Conservation (phyloP, 1,140 invertebrate genomes). For the Ctenoplectra terminalis region DNA sequence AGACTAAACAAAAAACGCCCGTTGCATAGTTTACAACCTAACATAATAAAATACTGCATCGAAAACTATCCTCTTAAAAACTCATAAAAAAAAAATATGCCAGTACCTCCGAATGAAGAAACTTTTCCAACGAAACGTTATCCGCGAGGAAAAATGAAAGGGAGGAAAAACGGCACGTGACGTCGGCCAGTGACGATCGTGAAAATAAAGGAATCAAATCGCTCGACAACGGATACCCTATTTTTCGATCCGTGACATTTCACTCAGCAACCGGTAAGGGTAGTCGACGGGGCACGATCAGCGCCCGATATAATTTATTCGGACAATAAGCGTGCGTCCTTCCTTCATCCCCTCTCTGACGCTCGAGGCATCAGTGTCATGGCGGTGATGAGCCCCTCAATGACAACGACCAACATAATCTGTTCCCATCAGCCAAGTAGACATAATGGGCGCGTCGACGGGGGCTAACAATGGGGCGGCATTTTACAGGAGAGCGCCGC, state of each 20-base stretch:
- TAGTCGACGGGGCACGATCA: conserved; percentile 30
- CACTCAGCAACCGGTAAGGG: conserved; percentile 33
- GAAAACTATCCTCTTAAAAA: background rate
- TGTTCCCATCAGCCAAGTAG: conserved; percentile 80
- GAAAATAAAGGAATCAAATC: conserved; percentile 54
- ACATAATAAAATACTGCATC: too few relatives aligned
- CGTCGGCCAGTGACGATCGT: conserved; percentile 3
- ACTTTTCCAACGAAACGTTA: background rate
- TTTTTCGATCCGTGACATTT: conserved; percentile 43
- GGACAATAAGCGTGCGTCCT: conserved; percentile 69
- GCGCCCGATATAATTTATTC: conserved; percentile 74
- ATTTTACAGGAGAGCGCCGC: conserved; percentile 73
- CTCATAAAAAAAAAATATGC: background rate
- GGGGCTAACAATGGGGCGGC: conserved; percentile 76
- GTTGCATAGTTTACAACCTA: too few relatives aligned
- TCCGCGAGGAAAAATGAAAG: background rate
- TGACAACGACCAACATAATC: conserved; percentile 82
- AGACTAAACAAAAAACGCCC: too few relatives aligned
- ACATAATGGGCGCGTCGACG: conserved; percentile 81
- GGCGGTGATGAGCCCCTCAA: conserved; percentile 79
- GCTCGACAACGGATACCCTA: conserved; percentile 50
- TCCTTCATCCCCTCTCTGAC: conserved; percentile 9
- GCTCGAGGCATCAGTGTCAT: conserved; percentile 78
- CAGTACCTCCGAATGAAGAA: background rate
- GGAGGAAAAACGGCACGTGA: conserved; percentile 36